Evolutionary conservation across 2,797 vertebrate species (phyloP).

Genomic region (Rhinoraja longicauda): DNA sequence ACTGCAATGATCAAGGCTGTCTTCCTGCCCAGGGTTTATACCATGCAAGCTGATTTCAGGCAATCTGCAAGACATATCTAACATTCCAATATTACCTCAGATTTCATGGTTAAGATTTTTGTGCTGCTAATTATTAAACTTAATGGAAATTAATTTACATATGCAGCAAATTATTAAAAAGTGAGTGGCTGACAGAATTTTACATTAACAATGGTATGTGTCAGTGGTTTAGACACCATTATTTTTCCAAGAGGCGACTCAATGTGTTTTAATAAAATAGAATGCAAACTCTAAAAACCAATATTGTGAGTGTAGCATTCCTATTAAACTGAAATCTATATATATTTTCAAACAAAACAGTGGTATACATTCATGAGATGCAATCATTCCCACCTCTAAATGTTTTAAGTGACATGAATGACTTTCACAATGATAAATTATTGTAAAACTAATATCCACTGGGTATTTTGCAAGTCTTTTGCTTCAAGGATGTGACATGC

Average conservation of each 20-base stretch:
- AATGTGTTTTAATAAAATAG: neutral
- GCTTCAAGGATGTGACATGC: neutral
- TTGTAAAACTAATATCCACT: neutral
- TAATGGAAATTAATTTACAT: too few species aligned
- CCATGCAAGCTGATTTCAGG: neutral
- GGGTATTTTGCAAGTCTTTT: neutral
- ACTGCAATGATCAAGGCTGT: too few species aligned
- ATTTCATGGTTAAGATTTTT: neutral
- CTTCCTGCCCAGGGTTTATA: too few species aligned
- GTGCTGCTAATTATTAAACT: too few species aligned
- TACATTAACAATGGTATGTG: too few species aligned
- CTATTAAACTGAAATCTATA: neutral
- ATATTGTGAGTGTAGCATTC: neutral
- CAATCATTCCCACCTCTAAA: neutral
- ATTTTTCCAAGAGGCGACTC: too few species aligned
- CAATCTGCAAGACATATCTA: neutral
- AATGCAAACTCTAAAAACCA: neutral
- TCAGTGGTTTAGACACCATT: too few species aligned
- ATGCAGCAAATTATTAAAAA: too few species aligned
- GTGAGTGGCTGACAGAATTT: too few species aligned
- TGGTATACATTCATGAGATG: neutral
- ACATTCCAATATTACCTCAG: neutral
- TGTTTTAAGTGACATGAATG: neutral
- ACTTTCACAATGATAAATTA: slow-evolving; percentile 2
- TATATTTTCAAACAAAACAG: neutral